Evolutionary conservation across 2,888 invertebrate genomes (phyloP), one percentile per base, ranked within the genome.

Genomic region (Punctoribates punctum): DNA sequence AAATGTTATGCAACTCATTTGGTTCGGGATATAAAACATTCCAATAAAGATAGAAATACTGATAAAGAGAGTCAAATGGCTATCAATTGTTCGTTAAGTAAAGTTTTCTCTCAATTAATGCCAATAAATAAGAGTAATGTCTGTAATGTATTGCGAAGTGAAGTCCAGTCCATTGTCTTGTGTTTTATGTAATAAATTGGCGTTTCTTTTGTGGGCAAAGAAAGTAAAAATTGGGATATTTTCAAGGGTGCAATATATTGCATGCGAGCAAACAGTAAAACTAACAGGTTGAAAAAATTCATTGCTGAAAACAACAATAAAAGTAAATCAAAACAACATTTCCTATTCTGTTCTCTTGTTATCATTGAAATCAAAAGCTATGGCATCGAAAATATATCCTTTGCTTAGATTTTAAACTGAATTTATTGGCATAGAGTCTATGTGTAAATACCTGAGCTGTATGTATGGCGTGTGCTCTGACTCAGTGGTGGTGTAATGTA

Each of bases 191-290:
- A 54, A 20, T 20, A 54, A 54, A 54, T 20, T 62, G 27, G 25
- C 17, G 11, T 23, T 42, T 42, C 11, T 42, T 42, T 42, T 5
- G 8, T 11, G 42, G 13, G n/a, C n/a, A 62, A 13, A 62, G 17
- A 62, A 62, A 62, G 62, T 9, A 27, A 62, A 62, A 62, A 9
- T 62, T 3, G 27, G 62, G 15, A 62, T 60, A 42, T 70, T 70
- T 70, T 70, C 70, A 70, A 70, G 70, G 70, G 70, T 70, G 70
- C 20, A 62, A 27, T 62, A 13, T n/a, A 54, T 13, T 54, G 54
- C 23, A 54, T 54, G 6, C 34, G 34, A 34, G 13, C 42, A 9
- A 42, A 42, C 9, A 42, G 8, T 42, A 42, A 34, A 34, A 34
- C 4, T 34, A 34, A 34, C 34, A 3, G 3, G 34, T 34, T 34